Conservation (phyloP, 2,888 invertebrate species). For the Nomada fucata region DNA sequence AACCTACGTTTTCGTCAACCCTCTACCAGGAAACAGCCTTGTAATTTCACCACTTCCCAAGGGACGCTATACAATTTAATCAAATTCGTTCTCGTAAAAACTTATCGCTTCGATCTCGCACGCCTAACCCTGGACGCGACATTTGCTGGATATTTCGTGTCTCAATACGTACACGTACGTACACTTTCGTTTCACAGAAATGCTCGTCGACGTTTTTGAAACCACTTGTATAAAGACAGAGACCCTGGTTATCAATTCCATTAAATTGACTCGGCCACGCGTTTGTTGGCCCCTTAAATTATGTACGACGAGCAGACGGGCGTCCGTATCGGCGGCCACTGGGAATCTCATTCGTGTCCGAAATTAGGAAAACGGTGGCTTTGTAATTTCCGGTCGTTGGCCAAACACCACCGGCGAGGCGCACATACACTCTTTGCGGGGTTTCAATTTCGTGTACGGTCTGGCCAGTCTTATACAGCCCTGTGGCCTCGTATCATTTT, state of each 20-base stretch:
- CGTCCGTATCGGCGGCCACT: constrained; percentile 19
- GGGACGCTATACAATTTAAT: constrained; percentile 3
- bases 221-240: not conserved
- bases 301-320: constrained; percentile 25
- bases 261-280: constrained; percentile 26
- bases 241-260: constrained; percentile 1
- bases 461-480: constrained; percentile 21
- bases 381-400: constrained; percentile 51
- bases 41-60: not conserved
- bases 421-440: constrained; percentile 22
- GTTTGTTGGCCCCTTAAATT: constrained; percentile 9
- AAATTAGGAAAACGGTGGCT: constrained; percentile 58
- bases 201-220: not conserved
- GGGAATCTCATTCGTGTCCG: constrained; percentile 43
- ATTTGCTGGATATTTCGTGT: not conserved
- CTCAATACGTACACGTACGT: constrained; percentile 3
- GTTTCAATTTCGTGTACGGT: constrained; percentile 46
- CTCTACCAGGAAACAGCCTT: no score
- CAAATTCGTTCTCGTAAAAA: not conserved
- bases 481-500: constrained; percentile 31
- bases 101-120: not conserved
- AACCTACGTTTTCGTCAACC: no score
- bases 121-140: not conserved
- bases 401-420: constrained; percentile 25
- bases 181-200: constrained; percentile 14